Evolutionary conservation across 2,113 vertebrate species (phyloP).

Genomic region (Brienomyrus longianalis): DNA sequence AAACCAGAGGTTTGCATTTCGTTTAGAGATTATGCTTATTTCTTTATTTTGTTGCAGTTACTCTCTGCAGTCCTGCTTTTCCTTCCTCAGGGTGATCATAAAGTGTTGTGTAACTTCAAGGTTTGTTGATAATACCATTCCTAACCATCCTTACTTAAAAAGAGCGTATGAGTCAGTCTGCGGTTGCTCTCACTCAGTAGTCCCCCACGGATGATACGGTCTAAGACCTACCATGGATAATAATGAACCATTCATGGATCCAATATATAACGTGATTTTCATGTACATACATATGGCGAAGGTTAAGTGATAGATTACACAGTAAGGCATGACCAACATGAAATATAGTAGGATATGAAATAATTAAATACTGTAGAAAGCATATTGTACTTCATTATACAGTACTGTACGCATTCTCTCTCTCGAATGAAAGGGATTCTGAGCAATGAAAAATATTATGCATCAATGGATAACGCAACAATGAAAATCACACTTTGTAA

Average conservation of each 20-base stretch:
- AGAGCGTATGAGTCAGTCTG: background rate
- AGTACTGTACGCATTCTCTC: background rate
- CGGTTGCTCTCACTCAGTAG: background rate
- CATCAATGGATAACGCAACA: background rate
- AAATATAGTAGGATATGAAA: background rate
- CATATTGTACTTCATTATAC: background rate
- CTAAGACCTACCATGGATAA: background rate
- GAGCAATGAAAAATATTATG: background rate
- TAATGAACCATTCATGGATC: background rate
- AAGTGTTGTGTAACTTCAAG: background rate
- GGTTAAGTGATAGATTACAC: background rate
- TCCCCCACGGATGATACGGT: background rate
- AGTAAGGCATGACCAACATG: background rate
- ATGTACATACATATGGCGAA: background rate
- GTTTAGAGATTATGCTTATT: background rate
- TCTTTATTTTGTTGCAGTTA: background rate
- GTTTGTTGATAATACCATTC: background rate
- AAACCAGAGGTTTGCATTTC: background rate
- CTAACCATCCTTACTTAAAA: background rate
- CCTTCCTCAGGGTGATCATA: background rate
- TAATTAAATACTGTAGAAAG: background rate
- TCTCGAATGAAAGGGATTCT: background rate
- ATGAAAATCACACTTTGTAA: background rate
- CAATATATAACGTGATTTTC: background rate
- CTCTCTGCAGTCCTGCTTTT: background rate